These are phyloP conservation scores for Philonicus albiceps DNA, from an alignment of 2,888 invertebrate genomes.

Conservation along the genomic window DNA sequence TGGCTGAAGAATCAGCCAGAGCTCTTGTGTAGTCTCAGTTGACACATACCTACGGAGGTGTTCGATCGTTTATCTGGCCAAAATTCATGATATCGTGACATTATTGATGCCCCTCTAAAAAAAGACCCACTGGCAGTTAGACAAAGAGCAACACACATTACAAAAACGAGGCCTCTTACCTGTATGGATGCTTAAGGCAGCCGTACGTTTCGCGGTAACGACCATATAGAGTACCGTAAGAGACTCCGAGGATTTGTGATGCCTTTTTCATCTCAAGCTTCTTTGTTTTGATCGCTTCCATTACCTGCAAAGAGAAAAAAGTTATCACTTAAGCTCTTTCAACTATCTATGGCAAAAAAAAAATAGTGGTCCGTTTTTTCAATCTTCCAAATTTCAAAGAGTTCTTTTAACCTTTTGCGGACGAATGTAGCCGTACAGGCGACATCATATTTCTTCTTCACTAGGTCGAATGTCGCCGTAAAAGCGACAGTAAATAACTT, in stretches of 20 bases:
- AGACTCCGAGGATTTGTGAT: constrained; percentile 87
- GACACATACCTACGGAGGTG: constrained; percentile 31
- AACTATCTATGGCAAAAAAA: too few species aligned
- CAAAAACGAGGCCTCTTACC: constrained; percentile 65
- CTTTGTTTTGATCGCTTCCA: constrained; percentile 89
- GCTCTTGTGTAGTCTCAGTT: neutral
- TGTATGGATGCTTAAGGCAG: constrained; percentile 85
- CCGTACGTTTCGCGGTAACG: constrained; percentile 89
- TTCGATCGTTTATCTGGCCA: constrained; percentile 79
- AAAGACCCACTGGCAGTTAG: constrained; percentile 44
- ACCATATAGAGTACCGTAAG: constrained; percentile 90
- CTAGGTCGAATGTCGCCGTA: too few species aligned
- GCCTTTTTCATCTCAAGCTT: constrained; percentile 94
- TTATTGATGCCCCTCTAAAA: constrained; percentile 48
- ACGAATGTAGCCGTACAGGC: too few species aligned
- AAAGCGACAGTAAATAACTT: too few species aligned
- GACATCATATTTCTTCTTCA: too few species aligned
- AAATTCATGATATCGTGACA: constrained; percentile 67
- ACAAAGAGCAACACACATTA: constrained; percentile 24
- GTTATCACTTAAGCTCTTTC: neutral
- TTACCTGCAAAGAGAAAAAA: constrained; percentile 65
- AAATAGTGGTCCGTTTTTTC: too few species aligned
- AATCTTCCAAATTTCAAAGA: too few species aligned
- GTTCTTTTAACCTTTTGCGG: too few species aligned
- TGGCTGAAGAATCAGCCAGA: constrained; percentile 2